Percentiles rank a stretch among this genome's conserved stretches.
Conservation (phyloP, 2,888 invertebrate species). For the Fabriciana adippe region DNA sequence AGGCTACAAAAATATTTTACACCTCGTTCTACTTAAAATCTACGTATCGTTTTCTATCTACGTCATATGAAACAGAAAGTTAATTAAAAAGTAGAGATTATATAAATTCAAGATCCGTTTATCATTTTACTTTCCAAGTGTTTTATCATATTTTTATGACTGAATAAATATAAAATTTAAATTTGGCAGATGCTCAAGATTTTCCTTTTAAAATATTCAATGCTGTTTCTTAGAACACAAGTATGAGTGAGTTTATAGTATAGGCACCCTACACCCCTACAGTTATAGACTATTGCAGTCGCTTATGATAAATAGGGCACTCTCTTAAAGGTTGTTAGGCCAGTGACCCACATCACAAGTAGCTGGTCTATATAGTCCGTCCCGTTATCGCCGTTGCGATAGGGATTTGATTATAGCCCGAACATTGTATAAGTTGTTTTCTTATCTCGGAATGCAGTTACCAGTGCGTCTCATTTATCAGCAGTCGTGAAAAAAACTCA, state of each 20-base stretch:
- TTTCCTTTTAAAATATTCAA: conserved; percentile 23
- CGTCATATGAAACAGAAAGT: conserved; percentile 34
- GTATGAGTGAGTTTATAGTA: conserved; percentile 15
- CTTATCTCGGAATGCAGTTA: conserved; percentile 72
- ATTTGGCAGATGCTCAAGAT: conserved; percentile 33
- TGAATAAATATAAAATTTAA: conserved; percentile 31
- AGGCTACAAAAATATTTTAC: conserved; percentile 1
- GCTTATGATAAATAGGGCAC: conserved; percentile 57
- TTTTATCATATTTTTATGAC: conserved; percentile 26
- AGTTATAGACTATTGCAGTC: conserved; percentile 16
- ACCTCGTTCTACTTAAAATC: background rate
- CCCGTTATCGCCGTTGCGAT: conserved; percentile 68
- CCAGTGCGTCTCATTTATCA: conserved; percentile 59
- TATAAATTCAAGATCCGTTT: conserved; percentile 15
- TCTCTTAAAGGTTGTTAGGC: conserved; percentile 54
- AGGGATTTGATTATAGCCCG: conserved; percentile 61
- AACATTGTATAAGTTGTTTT: conserved; percentile 59
- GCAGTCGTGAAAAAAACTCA: conserved; percentile 52
- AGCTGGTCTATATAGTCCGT: conserved; percentile 56
- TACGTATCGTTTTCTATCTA: background rate
- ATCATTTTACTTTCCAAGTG: conserved; percentile 29
- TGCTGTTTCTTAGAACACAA: conserved; percentile 19
- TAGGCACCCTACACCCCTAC: background rate
- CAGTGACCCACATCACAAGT: conserved; percentile 59
- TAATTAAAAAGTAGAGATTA: conserved; percentile 31